Percentiles rank a stretch among this genome's conserved stretches.
Conservation (phyloP, 1,140 invertebrate genomes). For the Fopius arisanus region DNA sequence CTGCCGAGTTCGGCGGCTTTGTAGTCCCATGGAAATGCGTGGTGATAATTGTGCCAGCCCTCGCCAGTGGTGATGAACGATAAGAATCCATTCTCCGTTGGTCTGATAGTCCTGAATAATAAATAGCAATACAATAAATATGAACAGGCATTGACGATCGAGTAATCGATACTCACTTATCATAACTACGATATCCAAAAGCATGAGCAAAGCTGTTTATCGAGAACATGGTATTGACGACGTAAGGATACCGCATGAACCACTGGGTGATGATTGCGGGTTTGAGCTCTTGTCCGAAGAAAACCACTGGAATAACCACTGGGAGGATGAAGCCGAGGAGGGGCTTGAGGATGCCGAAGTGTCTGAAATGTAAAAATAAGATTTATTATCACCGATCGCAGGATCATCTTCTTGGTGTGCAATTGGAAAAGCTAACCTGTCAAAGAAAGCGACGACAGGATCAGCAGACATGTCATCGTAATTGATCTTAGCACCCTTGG, state of each 20-base stretch:
- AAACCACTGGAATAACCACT: slow-evolving; percentile 12
- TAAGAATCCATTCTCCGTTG: background rate
- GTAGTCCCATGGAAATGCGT: slow-evolving; percentile 20
- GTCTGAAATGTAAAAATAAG: background rate
- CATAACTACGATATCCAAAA: slow-evolving; percentile 73
- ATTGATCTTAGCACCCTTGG: slow-evolving; percentile 77
- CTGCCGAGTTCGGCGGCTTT: background rate
- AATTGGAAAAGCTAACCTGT: slow-evolving; percentile 67
- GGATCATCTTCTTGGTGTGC: background rate
- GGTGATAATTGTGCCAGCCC: slow-evolving; percentile 23
- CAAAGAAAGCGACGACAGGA: slow-evolving; percentile 78
- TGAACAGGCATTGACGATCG: no score
- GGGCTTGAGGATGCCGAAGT: background rate
- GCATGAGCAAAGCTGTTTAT: slow-evolving; percentile 77
- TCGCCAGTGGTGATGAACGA: background rate
- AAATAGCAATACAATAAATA: background rate
- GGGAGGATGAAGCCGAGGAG: slow-evolving; percentile 14
- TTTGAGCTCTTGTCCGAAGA: slow-evolving; percentile 17
- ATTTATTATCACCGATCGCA: background rate
- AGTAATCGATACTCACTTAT: no score
- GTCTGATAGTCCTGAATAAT: background rate
- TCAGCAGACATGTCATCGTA: slow-evolving; percentile 80
- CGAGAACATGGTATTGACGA: slow-evolving; percentile 74
- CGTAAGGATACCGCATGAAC: slow-evolving; percentile 59
- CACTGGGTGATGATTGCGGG: background rate